These are phyloP conservation scores for Paramormyrops hopkinsi DNA, from an alignment of 2,797 vertebrate species.

Conservation along the genomic window DNA sequence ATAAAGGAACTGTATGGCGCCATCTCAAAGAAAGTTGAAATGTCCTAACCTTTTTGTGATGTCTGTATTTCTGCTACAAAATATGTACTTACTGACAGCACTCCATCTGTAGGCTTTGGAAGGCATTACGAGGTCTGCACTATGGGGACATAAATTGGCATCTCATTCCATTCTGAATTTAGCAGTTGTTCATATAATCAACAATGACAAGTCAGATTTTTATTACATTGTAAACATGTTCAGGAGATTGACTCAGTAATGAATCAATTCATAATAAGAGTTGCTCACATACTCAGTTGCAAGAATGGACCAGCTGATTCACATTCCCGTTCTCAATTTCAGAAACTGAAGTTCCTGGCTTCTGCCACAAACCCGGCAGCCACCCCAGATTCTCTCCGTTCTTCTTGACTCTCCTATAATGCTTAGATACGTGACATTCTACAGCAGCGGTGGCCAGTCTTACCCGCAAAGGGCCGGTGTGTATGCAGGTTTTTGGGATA, in stretches of 20 bases:
- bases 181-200: slow-evolving; percentile 6
- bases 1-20: background rate
- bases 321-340: background rate
- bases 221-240: background rate
- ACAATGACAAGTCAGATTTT: slow-evolving; percentile 8
- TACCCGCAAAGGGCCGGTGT: no score
- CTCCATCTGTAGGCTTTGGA: background rate
- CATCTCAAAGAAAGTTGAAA: background rate
- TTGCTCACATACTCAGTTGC: background rate
- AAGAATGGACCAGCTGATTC: background rate
- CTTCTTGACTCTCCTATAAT: background rate
- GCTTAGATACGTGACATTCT: background rate
- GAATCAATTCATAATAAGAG: background rate
- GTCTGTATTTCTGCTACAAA: background rate
- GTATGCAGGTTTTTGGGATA: no score
- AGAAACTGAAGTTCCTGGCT: background rate
- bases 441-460: no score
- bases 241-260: slow-evolving; percentile 6
- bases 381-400: background rate
- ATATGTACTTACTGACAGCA: background rate
- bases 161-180: background rate
- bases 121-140: background rate
- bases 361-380: background rate
- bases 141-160: background rate
- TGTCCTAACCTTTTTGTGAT: background rate